Conservation (phyloP, 1,140 invertebrate genomes). For the Trialeurodes vaporariorum region DNA sequence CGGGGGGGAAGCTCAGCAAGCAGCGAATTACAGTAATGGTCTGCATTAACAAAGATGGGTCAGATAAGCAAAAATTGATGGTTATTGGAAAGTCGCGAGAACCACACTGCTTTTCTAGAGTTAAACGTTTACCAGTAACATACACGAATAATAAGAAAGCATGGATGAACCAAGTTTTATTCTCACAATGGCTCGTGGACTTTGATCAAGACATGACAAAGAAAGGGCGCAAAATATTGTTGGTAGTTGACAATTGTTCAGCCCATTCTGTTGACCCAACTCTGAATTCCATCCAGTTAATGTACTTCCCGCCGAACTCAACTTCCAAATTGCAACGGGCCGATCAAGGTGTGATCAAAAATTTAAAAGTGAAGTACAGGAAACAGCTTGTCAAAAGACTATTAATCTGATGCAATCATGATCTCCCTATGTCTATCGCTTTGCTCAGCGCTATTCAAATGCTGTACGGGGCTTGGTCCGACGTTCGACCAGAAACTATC, state of each 20-base stretch:
- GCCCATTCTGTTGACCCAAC: conserved; percentile 20
- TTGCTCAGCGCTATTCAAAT: conserved; percentile 4
- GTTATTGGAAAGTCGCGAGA: conserved; percentile 34
- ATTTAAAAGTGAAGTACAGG: conserved; percentile 15
- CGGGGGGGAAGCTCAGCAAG: conserved; percentile 33
- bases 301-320: conserved; percentile 27
- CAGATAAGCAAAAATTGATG: conserved; percentile 32
- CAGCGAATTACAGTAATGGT: conserved; percentile 33
- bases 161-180: conserved; percentile 35
- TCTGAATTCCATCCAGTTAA: conserved; percentile 4
- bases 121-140: conserved; percentile 25
- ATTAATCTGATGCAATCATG: conserved; percentile 5
- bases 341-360: conserved; percentile 34
- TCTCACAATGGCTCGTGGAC: conserved; percentile 22
- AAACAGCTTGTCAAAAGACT: conserved; percentile 4
- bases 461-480: conserved; percentile 5
- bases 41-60: conserved; percentile 30
- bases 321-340: conserved; percentile 34
- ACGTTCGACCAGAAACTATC: conserved; percentile 7
- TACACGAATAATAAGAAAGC: conserved; percentile 32
- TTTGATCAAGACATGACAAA: conserved; percentile 22
- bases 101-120: conserved; percentile 33
- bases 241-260: conserved; percentile 20
- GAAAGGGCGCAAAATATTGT: conserved; percentile 21
- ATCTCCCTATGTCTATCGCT: conserved; percentile 1